Evolutionary conservation across 1,140 invertebrate species (phyloP), one percentile per base, ranked within the genome.

Genomic region (Rhyacophila brunnea): DNA sequence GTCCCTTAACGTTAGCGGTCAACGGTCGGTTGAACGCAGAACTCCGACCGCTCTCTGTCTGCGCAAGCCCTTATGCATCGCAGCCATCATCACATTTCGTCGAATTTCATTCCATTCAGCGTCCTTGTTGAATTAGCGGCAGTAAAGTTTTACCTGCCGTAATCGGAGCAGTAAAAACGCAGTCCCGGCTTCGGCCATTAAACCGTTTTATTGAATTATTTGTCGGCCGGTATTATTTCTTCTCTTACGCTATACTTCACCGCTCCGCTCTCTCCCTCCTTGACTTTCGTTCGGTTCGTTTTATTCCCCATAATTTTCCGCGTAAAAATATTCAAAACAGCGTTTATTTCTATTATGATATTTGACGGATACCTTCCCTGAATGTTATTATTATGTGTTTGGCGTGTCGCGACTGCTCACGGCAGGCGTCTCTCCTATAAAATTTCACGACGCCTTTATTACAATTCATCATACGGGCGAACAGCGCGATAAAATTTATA

Each of bases 61-160:
- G 23, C 23, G 23, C 3, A 28, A 9, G 23, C 3, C 11, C 10
- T 10, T 18, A 5, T 42, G 40, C 13, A 15, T 14, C 4, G 40
- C 20, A n/a, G 14, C 6, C 45, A 18, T n/a, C 6, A n/a, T 47
- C 45, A 17, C 14, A 20, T 20, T 47, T 18, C 15, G 6, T 18
- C 11, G 45, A 42, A 18, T 47, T n/a, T 15, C 14, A 44, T 47
- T 32, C 53, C 53, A 38, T 55, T 32, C 23, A 9, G 23, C 23
- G 23, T 28, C 23, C 23, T 28, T 28, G 28, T 45, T 40, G 55
- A 57, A 57, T 57, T 57, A 57, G 44, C 55, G 44, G 55, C 55
- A 48, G 40, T 57, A 57, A 57, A 57, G 55, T 57, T 57, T 57
- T 57, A 57, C 55, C 55, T 57, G 55, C 46, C 55, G 46, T 57